Percentiles rank a stretch among this genome's conserved stretches.
These are phyloP conservation scores for Columba janthina DNA, from an alignment of 2,113 vertebrate genomes.

Conservation along the genomic window DNA sequence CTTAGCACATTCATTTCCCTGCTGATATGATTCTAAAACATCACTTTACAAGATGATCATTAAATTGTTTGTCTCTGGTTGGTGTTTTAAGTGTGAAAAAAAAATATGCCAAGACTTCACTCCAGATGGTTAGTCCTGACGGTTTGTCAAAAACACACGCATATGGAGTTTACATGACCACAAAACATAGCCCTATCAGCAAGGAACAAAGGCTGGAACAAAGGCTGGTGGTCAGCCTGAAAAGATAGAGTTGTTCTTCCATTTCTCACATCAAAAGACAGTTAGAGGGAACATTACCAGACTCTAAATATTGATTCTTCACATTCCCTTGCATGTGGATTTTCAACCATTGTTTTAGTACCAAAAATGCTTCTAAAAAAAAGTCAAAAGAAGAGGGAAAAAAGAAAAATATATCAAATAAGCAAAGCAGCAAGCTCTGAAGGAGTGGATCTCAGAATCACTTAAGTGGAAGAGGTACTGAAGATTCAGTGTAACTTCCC, in stretches of 20 bases:
- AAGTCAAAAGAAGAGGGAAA: rapidly evolving
- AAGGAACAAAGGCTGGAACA: neutral
- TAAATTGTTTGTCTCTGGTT: constrained; percentile 42
- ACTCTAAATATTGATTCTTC: neutral
- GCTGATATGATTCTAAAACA: constrained; percentile 31
- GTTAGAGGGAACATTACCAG: constrained; percentile 2
- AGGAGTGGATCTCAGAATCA: neutral
- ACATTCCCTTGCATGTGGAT: neutral
- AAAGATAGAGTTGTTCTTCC: neutral
- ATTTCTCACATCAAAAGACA: neutral
- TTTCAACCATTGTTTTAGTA: neutral
- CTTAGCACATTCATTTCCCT: constrained; percentile 52
- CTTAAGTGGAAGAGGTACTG: neutral
- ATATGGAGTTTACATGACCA: constrained; percentile 11
- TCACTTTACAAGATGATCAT: constrained; percentile 47
- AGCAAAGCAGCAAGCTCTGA: neutral
- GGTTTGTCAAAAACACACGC: constrained; percentile 14
- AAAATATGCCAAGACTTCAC: neutral
- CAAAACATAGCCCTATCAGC: constrained; percentile 34
- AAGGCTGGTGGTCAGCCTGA: neutral
- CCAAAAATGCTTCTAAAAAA: neutral
- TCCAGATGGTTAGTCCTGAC: constrained; percentile 58
- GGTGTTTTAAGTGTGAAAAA: constrained; percentile 36
- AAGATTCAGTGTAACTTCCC: neutral
- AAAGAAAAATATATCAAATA: neutral